Evolutionary conservation across 1,140 invertebrate genomes (phyloP).

Genomic region (Tyrophagus putrescentiae): DNA sequence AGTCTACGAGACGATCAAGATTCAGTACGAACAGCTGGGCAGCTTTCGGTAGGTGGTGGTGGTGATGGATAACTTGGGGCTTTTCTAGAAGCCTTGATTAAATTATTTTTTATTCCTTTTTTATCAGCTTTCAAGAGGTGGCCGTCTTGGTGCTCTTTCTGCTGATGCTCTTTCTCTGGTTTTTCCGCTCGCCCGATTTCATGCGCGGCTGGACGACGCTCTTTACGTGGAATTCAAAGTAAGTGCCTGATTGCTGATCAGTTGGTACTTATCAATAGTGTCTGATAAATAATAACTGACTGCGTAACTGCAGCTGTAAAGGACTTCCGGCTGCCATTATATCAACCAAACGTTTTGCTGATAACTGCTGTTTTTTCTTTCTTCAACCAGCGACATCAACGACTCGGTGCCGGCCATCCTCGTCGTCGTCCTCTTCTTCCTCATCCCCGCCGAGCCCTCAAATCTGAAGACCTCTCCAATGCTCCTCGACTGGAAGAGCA

Average conservation of each 20-base stretch:
- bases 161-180: constrained; percentile 63
- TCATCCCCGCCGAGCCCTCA: constrained; percentile 27
- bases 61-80: not conserved
- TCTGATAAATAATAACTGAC: constrained; percentile 17
- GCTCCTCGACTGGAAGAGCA: constrained; percentile 33
- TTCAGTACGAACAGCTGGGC: constrained; percentile 25
- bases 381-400: constrained; percentile 34
- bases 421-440: constrained; percentile 35
- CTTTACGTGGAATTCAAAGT: constrained; percentile 7
- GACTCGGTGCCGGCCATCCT: constrained; percentile 36
- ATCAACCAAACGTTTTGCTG: no score
- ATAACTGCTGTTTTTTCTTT: not conserved
- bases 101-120: constrained; percentile 12
- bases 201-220: constrained; percentile 53
- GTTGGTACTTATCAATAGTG: constrained; percentile 3
- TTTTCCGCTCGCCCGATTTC: constrained; percentile 70
- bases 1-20: constrained; percentile 21
- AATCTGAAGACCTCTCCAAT: constrained; percentile 24
- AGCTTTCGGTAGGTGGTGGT: constrained; percentile 21
- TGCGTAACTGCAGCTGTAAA: not conserved
- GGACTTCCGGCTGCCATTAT: no score
- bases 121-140: constrained; percentile 50
- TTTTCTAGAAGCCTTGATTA: constrained; percentile 12
- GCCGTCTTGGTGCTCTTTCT: constrained; percentile 59
- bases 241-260: not conserved